phyloP scores from a whole-genome alignment of 2,113 vertebrate genomes.

The Siniperca chuatsi region DNA sequence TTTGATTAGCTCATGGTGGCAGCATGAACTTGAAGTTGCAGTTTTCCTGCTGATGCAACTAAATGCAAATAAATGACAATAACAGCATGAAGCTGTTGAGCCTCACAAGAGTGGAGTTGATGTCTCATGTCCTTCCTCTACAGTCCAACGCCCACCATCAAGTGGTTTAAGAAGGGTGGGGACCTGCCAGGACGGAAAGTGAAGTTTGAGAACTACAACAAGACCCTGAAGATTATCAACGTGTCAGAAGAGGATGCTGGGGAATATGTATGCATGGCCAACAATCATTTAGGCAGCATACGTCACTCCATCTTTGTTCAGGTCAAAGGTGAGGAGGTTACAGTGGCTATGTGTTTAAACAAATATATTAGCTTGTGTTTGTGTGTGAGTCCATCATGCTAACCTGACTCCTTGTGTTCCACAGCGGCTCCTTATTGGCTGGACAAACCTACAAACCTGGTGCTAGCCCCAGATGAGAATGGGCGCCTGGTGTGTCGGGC shows the following conservation, averaged over 20 bases:
- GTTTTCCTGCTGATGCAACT: neutral
- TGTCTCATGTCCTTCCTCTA: neutral
- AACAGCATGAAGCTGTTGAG: neutral
- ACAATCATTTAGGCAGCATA: conserved; percentile 94
- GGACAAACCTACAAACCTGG: conserved; percentile 92
- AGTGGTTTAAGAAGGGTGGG: conserved; percentile 96
- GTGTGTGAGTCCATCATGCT: neutral
- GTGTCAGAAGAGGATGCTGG: conserved; percentile 96
- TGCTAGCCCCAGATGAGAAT: conserved; percentile 92
- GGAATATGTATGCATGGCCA: conserved; percentile 95
- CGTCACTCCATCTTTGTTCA: conserved; percentile 95
- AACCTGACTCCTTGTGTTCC: conserved; percentile 3
- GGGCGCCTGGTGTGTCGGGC: conserved; percentile 94
- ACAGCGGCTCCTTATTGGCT: conserved; percentile 97
- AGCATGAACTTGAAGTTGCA: neutral
- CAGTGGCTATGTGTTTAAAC: neutral
- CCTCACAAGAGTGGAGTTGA: too few relatives aligned
- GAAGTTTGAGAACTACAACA: conserved; percentile 93
- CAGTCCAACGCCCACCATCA: conserved; percentile 93
- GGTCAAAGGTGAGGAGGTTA: conserved; percentile 92
- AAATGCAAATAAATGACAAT: neutral
- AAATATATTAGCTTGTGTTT: neutral
- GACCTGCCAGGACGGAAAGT: conserved; percentile 90
- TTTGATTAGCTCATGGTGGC: too few relatives aligned
- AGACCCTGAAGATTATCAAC: conserved; percentile 90